Evolutionary conservation across 2,797 vertebrate genomes (phyloP), one percentile per base, ranked within the genome.

Genomic region (Schizothorax lantsangensis): DNA sequence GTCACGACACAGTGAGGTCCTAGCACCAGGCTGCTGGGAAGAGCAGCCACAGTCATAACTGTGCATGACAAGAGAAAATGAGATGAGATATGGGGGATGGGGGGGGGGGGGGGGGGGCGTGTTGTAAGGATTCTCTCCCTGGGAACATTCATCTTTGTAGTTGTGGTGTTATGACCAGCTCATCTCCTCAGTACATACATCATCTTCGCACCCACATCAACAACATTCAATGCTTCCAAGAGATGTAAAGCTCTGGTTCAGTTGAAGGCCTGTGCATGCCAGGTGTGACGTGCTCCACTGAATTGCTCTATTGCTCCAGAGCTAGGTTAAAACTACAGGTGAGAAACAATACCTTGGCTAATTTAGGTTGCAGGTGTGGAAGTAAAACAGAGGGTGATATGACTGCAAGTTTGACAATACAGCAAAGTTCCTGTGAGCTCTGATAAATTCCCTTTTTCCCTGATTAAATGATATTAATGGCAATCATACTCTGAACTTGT

Each of bases 101-200:
- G 40, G 1, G n/a, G 11, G 8, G 68, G 59, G 79, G 62, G 23
- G 40, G 40, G 77, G 84, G 77, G 33, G 5, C 33, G 21, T 79
- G 30, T 79, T 64, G 79, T 81, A 84, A 87, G 89, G 90, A 87
- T 89, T 87, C 90, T 86, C 81, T 81, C 47, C 64, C 23, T 59
- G 43, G 84, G 84, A 88, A 89, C 69, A 21, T 85, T 91, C 89
- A 88, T 83, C 92, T 94, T 93, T 87, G 83, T 91, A 83, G 87
- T 86, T 43, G 88, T 88, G 87, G 12, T 94, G 93, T 94, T 95
- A 91, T 95, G 94, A 94, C 92, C 92, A 90, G 89, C 81, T 89
- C 90, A 90, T 90, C 89, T 89, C 83, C 85, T 87, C 90, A 91
- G 83, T 86, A 78, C 92, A 93, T 92, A 88, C 93, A 93, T 93